phyloP scores from a whole-genome alignment of 2,888 invertebrate species.

The Pharmacophagus antenor region DNA sequence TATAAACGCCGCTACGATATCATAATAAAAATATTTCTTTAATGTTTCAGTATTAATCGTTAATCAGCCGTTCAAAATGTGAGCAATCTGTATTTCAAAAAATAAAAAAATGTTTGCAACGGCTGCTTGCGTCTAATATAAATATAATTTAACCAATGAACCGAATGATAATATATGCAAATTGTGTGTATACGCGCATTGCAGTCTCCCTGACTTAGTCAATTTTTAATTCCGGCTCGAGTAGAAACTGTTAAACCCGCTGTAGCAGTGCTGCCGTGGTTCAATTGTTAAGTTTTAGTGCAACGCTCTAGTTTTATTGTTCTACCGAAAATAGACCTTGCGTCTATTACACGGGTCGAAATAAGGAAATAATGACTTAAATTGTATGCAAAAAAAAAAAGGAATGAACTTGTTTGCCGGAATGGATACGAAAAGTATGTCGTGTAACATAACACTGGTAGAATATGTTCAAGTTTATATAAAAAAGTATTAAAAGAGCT shows the following conservation, averaged over 20 bases:
- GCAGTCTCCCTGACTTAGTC: constrained; percentile 26
- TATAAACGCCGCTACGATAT: too few species aligned
- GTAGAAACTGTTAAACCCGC: constrained; percentile 28
- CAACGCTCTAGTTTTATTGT: constrained; percentile 28
- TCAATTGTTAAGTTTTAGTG: constrained; percentile 30
- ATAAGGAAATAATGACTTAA: constrained; percentile 13
- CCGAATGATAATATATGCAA: constrained; percentile 28
- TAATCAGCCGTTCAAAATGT: background rate
- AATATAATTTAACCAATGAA: constrained; percentile 20
- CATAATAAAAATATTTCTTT: too few species aligned
- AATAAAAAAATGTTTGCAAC: background rate
- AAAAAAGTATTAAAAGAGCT: too few species aligned
- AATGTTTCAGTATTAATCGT: too few species aligned
- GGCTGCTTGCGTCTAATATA: background rate
- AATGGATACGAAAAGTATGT: background rate
- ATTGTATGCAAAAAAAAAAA: background rate
- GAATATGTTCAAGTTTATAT: too few species aligned
- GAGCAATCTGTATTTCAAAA: background rate
- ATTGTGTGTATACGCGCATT: constrained; percentile 28
- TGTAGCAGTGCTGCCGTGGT: constrained; percentile 21
- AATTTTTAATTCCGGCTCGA: constrained; percentile 29
- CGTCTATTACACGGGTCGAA: constrained; percentile 14
- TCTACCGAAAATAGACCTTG: constrained; percentile 21
- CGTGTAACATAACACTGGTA: too few species aligned
- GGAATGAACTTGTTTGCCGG: background rate